Evolutionary conservation across 2,797 vertebrate genomes (phyloP).

Genomic region (Oreochromis grahami): DNA sequence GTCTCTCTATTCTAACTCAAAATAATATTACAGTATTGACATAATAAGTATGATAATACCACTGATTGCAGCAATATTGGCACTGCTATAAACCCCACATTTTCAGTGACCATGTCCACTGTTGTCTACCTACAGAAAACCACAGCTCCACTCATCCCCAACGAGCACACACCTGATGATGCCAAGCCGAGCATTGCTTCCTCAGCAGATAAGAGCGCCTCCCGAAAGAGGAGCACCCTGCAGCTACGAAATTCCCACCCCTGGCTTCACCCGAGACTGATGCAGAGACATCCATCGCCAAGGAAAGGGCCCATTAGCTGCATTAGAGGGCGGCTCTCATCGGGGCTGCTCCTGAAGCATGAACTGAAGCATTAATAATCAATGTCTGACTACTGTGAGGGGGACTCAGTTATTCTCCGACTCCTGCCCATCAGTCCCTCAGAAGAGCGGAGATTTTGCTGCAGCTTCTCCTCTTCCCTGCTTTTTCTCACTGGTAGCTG

Average conservation of each 20-base stretch:
- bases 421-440: constrained; percentile 28
- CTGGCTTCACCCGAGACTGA: constrained; percentile 69
- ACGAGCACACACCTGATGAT: constrained; percentile 79
- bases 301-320: constrained; percentile 68
- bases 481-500: constrained; percentile 26
- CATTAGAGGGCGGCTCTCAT: constrained; percentile 13
- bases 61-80: neutral
- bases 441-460: constrained; percentile 13
- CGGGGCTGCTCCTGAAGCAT: constrained; percentile 1
- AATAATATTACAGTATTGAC: neutral
- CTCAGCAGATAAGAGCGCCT: constrained; percentile 46
- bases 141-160: constrained; percentile 78
- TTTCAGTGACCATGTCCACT: neutral
- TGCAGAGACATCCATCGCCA: constrained; percentile 54
- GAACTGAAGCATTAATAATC: constrained; percentile 51
- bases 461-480: constrained; percentile 22
- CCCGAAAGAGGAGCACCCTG: constrained; percentile 47
- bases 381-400: constrained; percentile 32
- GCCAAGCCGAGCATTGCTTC: constrained; percentile 64
- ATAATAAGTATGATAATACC: neutral
- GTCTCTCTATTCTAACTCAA: neutral
- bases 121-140: constrained; percentile 71
- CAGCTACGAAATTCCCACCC: constrained; percentile 35
- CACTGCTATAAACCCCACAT: accelerated
- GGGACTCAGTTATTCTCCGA: constrained; percentile 25